Percentiles rank a stretch among this genome's conserved stretches.
phyloP scores from a whole-genome alignment of 2,113 vertebrate species.

The Spizaetus ornatus region DNA sequence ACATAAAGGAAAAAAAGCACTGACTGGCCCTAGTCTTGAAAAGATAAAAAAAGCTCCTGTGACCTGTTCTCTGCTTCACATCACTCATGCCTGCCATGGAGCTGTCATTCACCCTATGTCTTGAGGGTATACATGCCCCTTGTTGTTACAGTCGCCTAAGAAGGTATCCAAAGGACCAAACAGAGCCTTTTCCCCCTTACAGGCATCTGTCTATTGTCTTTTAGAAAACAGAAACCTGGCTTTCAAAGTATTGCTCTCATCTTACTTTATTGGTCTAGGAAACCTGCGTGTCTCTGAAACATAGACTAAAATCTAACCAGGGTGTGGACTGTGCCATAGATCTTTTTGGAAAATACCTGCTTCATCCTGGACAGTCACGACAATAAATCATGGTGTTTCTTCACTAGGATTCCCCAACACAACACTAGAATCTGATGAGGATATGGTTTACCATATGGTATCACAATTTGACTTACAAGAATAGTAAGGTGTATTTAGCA shows the following conservation, averaged over 20 bases:
- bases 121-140: fast-evolving
- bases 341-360: neutral
- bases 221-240: neutral
- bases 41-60: fast-evolving
- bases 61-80: neutral
- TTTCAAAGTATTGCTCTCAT: neutral
- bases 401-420: neutral
- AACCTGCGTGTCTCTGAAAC: fast-evolving
- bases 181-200: fast-evolving
- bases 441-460: neutral
- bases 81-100: neutral
- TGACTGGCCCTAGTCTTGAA: neutral
- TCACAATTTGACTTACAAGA: neutral
- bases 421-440: neutral
- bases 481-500: neutral
- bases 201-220: neutral
- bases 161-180: neutral
- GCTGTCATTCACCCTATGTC: neutral
- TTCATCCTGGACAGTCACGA: neutral
- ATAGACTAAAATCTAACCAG: neutral
- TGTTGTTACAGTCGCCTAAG: neutral
- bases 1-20: neutral
- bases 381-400: neutral
- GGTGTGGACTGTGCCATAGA: neutral
- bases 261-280: neutral